These are phyloP conservation scores for Enoplosus armatus DNA, from an alignment of 2,797 vertebrate species.

Conservation along the genomic window DNA sequence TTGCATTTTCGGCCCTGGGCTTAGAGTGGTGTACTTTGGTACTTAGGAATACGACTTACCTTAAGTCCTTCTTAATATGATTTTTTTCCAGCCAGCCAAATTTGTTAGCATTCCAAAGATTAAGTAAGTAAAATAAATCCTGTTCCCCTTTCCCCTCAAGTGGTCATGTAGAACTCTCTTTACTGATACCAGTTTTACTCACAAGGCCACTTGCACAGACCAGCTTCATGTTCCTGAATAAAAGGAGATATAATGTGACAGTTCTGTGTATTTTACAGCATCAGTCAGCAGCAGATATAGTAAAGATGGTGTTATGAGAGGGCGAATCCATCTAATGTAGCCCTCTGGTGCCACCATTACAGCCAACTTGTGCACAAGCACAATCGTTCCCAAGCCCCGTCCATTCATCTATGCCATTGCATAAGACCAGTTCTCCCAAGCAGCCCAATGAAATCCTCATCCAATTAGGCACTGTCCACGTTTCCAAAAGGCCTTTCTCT, in stretches of 20 bases:
- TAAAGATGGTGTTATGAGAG: constrained; percentile 34
- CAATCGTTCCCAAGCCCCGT: constrained; percentile 61
- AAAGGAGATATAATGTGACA: neutral
- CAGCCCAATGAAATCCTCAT: constrained; percentile 83
- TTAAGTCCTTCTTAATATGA: constrained; percentile 65
- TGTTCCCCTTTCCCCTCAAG: constrained; percentile 30
- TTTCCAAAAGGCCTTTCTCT: constrained; percentile 85
- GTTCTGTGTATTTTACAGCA: constrained; percentile 4
- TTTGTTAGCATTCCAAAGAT: constrained; percentile 66
- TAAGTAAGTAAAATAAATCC: constrained; percentile 48
- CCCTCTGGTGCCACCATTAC: constrained; percentile 52
- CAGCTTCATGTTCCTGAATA: neutral
- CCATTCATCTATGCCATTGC: constrained; percentile 81
- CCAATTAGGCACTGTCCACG: constrained; percentile 84
- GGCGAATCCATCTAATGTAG: constrained; percentile 20
- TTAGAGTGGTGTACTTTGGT: constrained; percentile 56
- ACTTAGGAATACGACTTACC: constrained; percentile 50
- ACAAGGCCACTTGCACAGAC: constrained; percentile 6
- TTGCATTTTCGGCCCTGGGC: constrained; percentile 45
- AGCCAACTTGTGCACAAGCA: constrained; percentile 66
- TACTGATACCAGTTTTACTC: constrained; percentile 21
- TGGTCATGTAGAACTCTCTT: constrained; percentile 5
- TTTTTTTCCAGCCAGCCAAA: constrained; percentile 39
- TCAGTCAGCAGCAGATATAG: constrained; percentile 20
- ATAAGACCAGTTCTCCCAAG: constrained; percentile 78